These are phyloP conservation scores for Zoanthus gigantus DNA, from an alignment of 92 coral and sea anemone species.

Conservation along the genomic window DNA sequence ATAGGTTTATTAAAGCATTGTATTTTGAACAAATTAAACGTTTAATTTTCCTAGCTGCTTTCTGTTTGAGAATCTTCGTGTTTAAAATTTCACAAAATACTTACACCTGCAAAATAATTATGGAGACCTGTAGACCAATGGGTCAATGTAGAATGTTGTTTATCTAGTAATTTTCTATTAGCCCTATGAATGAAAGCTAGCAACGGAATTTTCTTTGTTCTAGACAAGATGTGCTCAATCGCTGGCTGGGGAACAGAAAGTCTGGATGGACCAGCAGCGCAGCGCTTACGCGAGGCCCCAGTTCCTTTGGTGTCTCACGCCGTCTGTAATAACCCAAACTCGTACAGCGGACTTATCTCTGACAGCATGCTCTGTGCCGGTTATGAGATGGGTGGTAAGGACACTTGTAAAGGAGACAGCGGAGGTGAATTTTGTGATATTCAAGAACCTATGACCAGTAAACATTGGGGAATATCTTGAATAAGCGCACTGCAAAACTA, in stretches of 20 bases:
- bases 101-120: no score
- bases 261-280: slow-evolving; percentile 73
- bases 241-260: slow-evolving; percentile 98
- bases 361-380: slow-evolving; percentile 96
- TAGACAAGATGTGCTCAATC: slow-evolving; percentile 89
- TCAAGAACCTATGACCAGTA: neutral
- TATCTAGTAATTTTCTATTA: neutral
- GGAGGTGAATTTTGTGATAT: slow-evolving; percentile 71
- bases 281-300: slow-evolving; percentile 81
- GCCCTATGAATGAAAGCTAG: neutral
- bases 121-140: no score
- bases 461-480: neutral
- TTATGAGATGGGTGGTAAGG: slow-evolving; percentile 88
- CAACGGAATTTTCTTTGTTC: neutral
- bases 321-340: slow-evolving; percentile 79
- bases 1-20: no score
- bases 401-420: slow-evolving; percentile 97
- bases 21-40: no score
- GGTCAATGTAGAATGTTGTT: neutral
- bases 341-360: slow-evolving; percentile 85
- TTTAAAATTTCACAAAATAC: no score
- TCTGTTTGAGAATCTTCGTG: no score
- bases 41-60: no score
- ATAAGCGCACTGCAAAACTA: no score
- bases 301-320: slow-evolving; percentile 85